A percentile compares a stretch with the other conserved stretches of the same genome.
Conservation (phyloP, 2,797 vertebrate genomes). For the Phyllotis vaccarum region DNA sequence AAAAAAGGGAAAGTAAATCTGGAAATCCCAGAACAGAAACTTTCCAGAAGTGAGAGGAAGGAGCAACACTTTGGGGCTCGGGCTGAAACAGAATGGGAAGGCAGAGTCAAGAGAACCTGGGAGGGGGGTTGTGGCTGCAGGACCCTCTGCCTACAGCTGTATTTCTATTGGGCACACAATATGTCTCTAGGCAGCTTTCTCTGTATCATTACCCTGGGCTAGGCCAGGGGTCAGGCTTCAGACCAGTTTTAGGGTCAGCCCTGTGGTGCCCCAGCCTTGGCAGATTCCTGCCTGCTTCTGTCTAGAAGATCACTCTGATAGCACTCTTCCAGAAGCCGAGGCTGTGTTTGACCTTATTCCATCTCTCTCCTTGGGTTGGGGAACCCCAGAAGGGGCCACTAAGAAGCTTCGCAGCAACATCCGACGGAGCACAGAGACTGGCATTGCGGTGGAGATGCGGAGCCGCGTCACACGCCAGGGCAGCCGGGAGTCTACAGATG, state of each 20-base stretch:
- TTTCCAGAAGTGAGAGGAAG: conserved; percentile 16
- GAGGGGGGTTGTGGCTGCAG: not conserved
- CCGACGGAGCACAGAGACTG: conserved; percentile 97
- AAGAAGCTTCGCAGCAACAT: conserved; percentile 99
- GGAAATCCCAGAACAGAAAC: not conserved
- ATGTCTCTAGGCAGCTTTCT: not conserved
- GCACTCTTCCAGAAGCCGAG: not conserved
- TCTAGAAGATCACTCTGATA: not conserved
- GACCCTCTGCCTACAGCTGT: not conserved
- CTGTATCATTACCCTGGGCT: not conserved
- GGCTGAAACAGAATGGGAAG: not conserved
- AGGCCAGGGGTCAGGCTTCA: not conserved
- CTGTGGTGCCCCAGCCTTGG: not conserved
- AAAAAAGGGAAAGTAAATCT: conserved; percentile 26
- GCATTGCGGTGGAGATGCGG: conserved; percentile 98
- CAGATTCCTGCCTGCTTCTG: not conserved
- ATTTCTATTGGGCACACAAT: not conserved
- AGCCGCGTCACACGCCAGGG: conserved; percentile 97
- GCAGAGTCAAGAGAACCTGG: not conserved
- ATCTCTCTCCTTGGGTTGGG: conserved; percentile 48
- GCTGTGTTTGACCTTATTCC: conserved; percentile 35
- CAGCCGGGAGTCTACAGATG: conserved; percentile 97
- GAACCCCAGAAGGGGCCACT: conserved; percentile 92
- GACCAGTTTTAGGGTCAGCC: not conserved
- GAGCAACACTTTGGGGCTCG: not conserved